Evolutionary conservation across 2,113 vertebrate genomes (phyloP), one percentile per base, ranked within the genome.

Genomic region (Ellobius talpinus): DNA sequence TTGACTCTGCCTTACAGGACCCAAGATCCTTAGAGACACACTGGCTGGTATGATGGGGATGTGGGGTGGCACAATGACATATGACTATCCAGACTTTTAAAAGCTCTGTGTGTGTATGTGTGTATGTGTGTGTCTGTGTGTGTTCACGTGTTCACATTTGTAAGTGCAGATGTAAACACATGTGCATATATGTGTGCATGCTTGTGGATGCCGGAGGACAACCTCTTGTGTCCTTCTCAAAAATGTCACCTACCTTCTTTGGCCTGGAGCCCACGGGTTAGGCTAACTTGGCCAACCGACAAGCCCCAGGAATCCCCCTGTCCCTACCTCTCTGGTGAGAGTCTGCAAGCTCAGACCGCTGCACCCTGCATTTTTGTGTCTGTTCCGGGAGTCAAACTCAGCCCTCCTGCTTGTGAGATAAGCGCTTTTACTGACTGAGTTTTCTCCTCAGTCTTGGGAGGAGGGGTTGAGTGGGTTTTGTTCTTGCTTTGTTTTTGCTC

Each of bases 11-110:
- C 82, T 91, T 5, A 8, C 5, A 66, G 17, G 33, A 94, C 45
- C 68, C 11, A 1, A 1, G 63, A 14, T 47, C 47, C 11, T 3
- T 21, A 29, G 33, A 8, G 24, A 2, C 31, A 5, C 0, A 0
- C 39, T 23, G 4, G 45, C n/a, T 33, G 50, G 68, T 16, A 24
- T n/a, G 13, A 24, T 0, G 7, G 2, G 63, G 36, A 0, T 17
- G 31, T 10, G 31, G 63, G 14, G 63, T 3, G 5, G 36, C n/a
- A 4, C 70, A 39, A 21, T 21, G 17, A 39, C 70, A 39, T 7
- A 23, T 10, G n/a, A 26, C n/a, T 84, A 7, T 2, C n/a, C n/a
- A 84, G 14, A 13, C 21, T 87, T 88, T 39, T 72, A 17, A 55
- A 87, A 39, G 7, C 16, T 58, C 16, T 55, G 55, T 55, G 52